Percentiles rank a stretch among this genome's conserved stretches.
Conservation (phyloP, 2,888 invertebrate genomes). For the Orthosia incerta region DNA sequence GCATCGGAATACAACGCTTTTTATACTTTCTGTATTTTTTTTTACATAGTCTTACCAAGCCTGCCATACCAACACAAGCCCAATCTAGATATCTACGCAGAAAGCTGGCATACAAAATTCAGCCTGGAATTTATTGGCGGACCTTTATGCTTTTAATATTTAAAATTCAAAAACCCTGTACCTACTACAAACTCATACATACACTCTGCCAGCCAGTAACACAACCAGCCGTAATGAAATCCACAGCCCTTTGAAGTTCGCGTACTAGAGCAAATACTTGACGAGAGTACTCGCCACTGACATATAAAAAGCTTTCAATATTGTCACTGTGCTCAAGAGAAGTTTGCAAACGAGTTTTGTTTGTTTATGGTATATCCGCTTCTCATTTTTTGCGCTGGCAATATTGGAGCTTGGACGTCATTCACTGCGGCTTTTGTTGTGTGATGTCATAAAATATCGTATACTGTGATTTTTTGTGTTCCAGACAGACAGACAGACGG, state of each 20-base stretch:
- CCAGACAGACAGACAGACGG: too few species aligned
- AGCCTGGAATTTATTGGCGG: constrained; percentile 19
- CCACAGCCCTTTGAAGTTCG: constrained; percentile 51
- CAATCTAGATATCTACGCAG: not conserved
- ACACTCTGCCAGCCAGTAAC: constrained; percentile 27
- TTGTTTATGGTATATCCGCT: constrained; percentile 42
- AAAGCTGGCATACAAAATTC: constrained; percentile 2
- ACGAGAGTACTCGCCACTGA: constrained; percentile 50
- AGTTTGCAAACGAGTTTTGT: constrained; percentile 54
- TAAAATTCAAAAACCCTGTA: constrained; percentile 32
- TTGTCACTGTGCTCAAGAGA: constrained; percentile 47
- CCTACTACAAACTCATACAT: constrained; percentile 24
- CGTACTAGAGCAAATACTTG: constrained; percentile 56
- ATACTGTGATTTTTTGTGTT: too few species aligned
- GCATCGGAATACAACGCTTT: too few species aligned
- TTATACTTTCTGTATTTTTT: too few species aligned
- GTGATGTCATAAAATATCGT: not conserved
- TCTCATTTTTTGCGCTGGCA: constrained; percentile 35
- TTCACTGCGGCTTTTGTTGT: constrained; percentile 10
- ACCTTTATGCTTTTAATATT: constrained; percentile 28
- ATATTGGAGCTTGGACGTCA: constrained; percentile 26
- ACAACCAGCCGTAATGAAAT: constrained; percentile 53
- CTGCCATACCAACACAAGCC: not conserved
- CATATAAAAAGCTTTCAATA: constrained; percentile 60
- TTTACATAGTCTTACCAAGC: too few species aligned